Evolutionary conservation across 2,888 invertebrate genomes (phyloP).

Genomic region (Mellilla xanthometata): DNA sequence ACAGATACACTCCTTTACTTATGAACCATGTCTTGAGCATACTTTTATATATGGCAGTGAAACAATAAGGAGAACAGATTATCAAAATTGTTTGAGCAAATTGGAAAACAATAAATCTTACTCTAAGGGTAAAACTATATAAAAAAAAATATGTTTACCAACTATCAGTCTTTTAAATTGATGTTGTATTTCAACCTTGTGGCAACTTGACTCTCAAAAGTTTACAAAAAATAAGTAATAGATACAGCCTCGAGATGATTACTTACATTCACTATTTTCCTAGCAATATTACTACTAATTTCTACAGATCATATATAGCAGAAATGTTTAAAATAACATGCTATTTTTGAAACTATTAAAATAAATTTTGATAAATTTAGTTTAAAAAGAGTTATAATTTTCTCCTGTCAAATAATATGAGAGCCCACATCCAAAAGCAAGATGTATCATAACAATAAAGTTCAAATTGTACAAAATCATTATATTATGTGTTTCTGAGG

Average conservation of each 20-base stretch:
- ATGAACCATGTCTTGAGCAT: conserved; percentile 16
- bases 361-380: conserved; percentile 13
- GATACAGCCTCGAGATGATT: conserved; percentile 16
- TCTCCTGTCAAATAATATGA: too few relatives aligned
- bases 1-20: conserved; percentile 7
- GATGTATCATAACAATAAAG: too few relatives aligned
- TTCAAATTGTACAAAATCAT: too few relatives aligned
- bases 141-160: conserved; percentile 77
- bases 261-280: conserved; percentile 1
- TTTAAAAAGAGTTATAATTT: too few relatives aligned
- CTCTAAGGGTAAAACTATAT: conserved; percentile 81
- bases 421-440: too few relatives aligned
- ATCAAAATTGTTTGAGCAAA: conserved; percentile 73
- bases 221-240: conserved; percentile 64
- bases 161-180: conserved; percentile 84
- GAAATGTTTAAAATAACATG: conserved; percentile 19
- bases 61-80: conserved; percentile 56
- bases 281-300: background rate
- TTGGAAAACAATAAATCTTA: conserved; percentile 77
- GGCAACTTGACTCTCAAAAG: conserved; percentile 78
- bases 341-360: conserved; percentile 20
- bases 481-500: too few relatives aligned
- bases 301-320: conserved; percentile 19
- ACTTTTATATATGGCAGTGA: conserved; percentile 48
- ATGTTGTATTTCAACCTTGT: conserved; percentile 80